Evolutionary conservation across 2,888 invertebrate genomes (phyloP).

Genomic region (Phortica magna): DNA sequence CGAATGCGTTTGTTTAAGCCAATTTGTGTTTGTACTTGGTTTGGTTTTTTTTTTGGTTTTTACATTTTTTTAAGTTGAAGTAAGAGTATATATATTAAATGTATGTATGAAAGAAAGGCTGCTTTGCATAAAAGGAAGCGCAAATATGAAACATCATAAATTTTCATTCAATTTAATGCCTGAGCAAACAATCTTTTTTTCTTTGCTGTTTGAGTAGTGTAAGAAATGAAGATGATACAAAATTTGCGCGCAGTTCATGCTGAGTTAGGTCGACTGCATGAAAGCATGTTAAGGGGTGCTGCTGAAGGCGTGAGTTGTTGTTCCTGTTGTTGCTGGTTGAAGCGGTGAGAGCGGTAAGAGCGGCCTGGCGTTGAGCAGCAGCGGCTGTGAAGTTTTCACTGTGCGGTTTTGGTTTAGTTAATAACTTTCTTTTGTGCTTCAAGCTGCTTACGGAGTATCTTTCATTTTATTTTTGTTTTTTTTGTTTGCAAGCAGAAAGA

Average conservation of each 20-base stretch:
- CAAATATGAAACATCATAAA: constrained; percentile 77
- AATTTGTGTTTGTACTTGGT: neutral
- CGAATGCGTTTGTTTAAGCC: neutral
- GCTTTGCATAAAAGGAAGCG: constrained; percentile 43
- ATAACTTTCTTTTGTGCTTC: constrained; percentile 6
- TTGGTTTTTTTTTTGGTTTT: neutral
- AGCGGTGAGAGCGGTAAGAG: neutral
- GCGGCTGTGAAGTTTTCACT: neutral
- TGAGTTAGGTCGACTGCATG: neutral
- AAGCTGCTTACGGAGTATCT: neutral
- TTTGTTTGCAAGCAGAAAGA: neutral
- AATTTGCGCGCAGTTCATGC: neutral
- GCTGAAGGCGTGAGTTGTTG: too few species aligned
- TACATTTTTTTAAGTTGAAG: neutral
- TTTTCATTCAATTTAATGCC: constrained; percentile 78
- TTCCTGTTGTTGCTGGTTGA: too few species aligned
- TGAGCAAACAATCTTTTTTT: constrained; percentile 76
- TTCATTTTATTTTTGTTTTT: neutral
- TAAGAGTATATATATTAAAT: too few species aligned
- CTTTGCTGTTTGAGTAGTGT: neutral
- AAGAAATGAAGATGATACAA: constrained; percentile 54
- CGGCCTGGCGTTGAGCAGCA: neutral
- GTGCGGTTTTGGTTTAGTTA: constrained; percentile 11
- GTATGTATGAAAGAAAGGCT: neutral
- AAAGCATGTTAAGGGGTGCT: neutral